Evolutionary conservation across 2,797 vertebrate species (phyloP), one percentile per base, ranked within the genome.

Genomic region (Paratrypauchen microcephalus): DNA sequence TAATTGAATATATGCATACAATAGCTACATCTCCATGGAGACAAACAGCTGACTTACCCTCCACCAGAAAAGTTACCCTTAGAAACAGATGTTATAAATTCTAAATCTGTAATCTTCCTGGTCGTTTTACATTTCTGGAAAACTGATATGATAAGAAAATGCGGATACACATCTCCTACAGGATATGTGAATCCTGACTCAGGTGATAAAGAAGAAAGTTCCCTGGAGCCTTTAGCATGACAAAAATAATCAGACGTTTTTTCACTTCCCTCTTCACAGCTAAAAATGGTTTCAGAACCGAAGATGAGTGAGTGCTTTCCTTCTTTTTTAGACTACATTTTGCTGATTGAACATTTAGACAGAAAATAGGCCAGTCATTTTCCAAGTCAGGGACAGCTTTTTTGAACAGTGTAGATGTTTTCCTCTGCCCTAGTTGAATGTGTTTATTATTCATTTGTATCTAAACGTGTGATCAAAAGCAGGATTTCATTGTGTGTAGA

Each of bases 381-480:
- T 64, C 41, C 26, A 23, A 64, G 23, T 64, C 62, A 47, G 62
- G 60, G 13, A 45, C n/a, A n/a, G 23, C n/a, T 63, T 7, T 63
- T 63, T 16, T 45, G n/a, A 41, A 23, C 60, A 15, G n/a, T n/a
- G n/a, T n/a, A 2, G 30, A 36, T 60, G 7, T 39, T 36, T 60
- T 57, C 4, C 39, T 19, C 39, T 64, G 62, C 39, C 62, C 62
- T 47, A 47, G 13, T 18, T 64, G 15, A 47, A 26, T 19, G 12
- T 48, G 62, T 64, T n/a, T 69, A 62, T 26, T 30, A 15, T 39
- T 41, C 56, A 9, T 32, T 54, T 55, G 0, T n/a, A 55, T 8
- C 1, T 6, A 68, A 54, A 16, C 55, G 55, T 2, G 2, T 39
- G 30, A 68, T 69, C 59, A 39, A 66, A 77, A 61, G 52, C 19